phyloP scores from a whole-genome alignment of 2,113 vertebrate genomes.

The Chamaetylas fuelleborni region DNA sequence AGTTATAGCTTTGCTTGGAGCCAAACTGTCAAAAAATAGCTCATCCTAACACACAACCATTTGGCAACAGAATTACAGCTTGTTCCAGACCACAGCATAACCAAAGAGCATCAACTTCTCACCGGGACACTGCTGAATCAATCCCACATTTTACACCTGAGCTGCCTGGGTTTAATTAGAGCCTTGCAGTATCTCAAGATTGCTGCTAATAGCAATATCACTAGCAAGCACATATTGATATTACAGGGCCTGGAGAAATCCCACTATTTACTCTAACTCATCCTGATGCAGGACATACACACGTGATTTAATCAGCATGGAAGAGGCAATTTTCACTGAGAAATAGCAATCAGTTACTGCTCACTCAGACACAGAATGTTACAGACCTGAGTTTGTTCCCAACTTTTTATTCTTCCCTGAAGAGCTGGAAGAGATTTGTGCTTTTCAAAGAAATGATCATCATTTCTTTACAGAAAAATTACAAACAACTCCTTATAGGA shows the following conservation, averaged over 20 bases:
- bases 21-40: constrained; percentile 28
- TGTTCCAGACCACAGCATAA: neutral
- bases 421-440: neutral
- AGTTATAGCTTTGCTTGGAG: constrained; percentile 37
- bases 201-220: constrained; percentile 7
- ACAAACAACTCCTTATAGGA: neutral
- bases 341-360: neutral
- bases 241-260: neutral
- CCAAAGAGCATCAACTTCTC: neutral
- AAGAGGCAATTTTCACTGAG: neutral
- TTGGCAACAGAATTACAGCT: neutral
- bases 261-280: neutral
- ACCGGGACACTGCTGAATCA: neutral
- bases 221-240: neutral
- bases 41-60: neutral
- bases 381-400: neutral
- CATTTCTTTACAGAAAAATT: neutral
- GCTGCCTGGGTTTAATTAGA: constrained; percentile 28
- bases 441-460: neutral
- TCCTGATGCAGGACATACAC: neutral
- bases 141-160: constrained; percentile 47
- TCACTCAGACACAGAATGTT: neutral
- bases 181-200: neutral
- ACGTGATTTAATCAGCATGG: neutral
- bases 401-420: neutral